Percentiles rank a stretch among this genome's conserved stretches.
phyloP scores from a whole-genome alignment of 1,140 invertebrate genomes.

The Ericerus pela region DNA sequence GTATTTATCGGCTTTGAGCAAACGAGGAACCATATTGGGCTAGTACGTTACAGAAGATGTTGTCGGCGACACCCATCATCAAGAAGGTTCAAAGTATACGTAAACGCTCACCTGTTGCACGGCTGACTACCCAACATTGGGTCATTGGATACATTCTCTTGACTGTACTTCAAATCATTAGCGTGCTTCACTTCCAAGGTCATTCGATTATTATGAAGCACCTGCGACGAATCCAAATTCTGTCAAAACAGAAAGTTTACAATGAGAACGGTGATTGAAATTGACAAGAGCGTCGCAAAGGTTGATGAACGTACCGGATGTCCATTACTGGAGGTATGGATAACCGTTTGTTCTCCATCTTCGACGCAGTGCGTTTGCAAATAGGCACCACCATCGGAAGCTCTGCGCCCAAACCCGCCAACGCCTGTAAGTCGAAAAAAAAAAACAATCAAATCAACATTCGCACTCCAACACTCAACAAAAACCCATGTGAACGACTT shows the following conservation, averaged over 20 bases:
- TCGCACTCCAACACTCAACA: not conserved
- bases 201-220: not conserved
- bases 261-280: not conserved
- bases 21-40: not conserved
- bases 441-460: too few relatives aligned
- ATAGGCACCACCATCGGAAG: constrained; percentile 91
- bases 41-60: too few relatives aligned
- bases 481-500: not conserved
- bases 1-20: too few relatives aligned
- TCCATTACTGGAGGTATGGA: not conserved
- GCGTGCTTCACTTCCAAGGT: not conserved
- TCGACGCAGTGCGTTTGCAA: constrained; percentile 49
- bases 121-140: not conserved
- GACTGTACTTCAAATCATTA: not conserved
- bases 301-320: not conserved
- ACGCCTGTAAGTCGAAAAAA: too few relatives aligned
- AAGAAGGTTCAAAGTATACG: not conserved
- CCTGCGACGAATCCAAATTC: not conserved
- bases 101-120: not conserved
- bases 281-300: not conserved
- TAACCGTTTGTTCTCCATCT: not conserved
- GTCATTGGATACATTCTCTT: not conserved
- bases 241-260: not conserved
- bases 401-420: constrained; percentile 70
- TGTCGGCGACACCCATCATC: too few relatives aligned